These are phyloP conservation scores for Watsonalla binaria DNA, from an alignment of 2,888 invertebrate genomes.

Conservation along the genomic window DNA sequence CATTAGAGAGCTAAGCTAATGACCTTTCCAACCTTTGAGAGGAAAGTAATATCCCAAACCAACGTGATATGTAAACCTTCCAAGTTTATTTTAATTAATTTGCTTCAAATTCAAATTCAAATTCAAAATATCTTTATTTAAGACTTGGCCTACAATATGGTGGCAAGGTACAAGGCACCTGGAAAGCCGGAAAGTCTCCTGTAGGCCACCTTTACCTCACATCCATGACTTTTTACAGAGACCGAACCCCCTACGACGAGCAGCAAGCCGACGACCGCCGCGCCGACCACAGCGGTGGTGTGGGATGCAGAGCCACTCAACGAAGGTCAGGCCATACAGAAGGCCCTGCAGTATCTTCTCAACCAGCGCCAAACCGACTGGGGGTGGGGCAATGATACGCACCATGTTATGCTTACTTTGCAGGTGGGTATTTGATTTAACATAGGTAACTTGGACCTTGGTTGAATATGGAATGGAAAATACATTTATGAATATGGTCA, in stretches of 20 bases:
- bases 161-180: too few species aligned
- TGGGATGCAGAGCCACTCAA: constrained; percentile 67
- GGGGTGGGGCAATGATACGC: constrained; percentile 92
- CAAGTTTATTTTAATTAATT: too few species aligned
- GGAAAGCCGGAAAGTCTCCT: too few species aligned
- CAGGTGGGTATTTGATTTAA: constrained; percentile 65
- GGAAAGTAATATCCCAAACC: too few species aligned
- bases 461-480: constrained; percentile 24
- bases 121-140: too few species aligned
- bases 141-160: too few species aligned
- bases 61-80: too few species aligned
- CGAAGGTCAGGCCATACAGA: constrained; percentile 80
- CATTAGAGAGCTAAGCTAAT: too few species aligned
- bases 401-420: constrained; percentile 88
- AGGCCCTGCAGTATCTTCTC: constrained; percentile 86
- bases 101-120: too few species aligned
- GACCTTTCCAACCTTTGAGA: too few species aligned
- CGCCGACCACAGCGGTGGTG: constrained; percentile 45
- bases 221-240: constrained; percentile 31
- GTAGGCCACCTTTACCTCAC: not conserved
- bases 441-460: too few species aligned
- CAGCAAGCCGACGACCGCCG: constrained; percentile 39
- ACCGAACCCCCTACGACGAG: constrained; percentile 54
- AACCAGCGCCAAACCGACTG: constrained; percentile 86
- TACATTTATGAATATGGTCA: too few species aligned